A percentile compares a stretch with the other conserved stretches of the same genome.
These are phyloP conservation scores for Drosophila imparisetae DNA, from an alignment of 2,888 invertebrate species.

Conservation along the genomic window DNA sequence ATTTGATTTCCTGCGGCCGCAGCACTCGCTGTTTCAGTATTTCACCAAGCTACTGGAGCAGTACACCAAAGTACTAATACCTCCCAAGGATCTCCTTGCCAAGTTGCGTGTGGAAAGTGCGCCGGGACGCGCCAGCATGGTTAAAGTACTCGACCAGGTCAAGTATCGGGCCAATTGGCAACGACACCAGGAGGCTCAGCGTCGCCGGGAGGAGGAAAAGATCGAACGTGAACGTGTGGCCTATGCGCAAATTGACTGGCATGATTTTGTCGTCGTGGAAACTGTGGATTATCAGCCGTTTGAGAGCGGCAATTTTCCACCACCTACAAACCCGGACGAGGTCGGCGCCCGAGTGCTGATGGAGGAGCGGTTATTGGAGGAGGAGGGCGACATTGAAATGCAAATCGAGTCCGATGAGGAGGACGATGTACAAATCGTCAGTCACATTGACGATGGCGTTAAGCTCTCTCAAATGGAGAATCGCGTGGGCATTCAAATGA, in stretches of 20 bases:
- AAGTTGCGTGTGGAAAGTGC: slow-evolving; percentile 92
- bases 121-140: slow-evolving; percentile 86
- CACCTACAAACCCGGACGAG: slow-evolving; percentile 98
- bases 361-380: slow-evolving; percentile 92
- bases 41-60: slow-evolving; percentile 99
- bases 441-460: slow-evolving; percentile 74
- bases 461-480: slow-evolving; percentile 89
- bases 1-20: slow-evolving; percentile 99
- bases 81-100: slow-evolving; percentile 94
- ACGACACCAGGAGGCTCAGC: slow-evolving; percentile 96
- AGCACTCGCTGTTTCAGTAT: slow-evolving; percentile 99
- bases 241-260: slow-evolving; percentile 99
- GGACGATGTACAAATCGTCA: slow-evolving; percentile 80
- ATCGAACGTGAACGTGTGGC: slow-evolving; percentile 97
- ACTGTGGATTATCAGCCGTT: slow-evolving; percentile 99
- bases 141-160: slow-evolving; percentile 92
- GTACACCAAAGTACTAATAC: slow-evolving; percentile 98
- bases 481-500: slow-evolving; percentile 84
- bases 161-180: slow-evolving; percentile 98
- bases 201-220: slow-evolving; percentile 96
- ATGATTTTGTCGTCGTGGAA: slow-evolving; percentile 99
- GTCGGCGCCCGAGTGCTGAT: slow-evolving; percentile 97
- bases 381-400: slow-evolving; percentile 94
- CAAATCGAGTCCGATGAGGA: slow-evolving; percentile 95
- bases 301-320: slow-evolving; percentile 97